These are phyloP conservation scores for Tortricodes alternella DNA, from an alignment of 2,888 invertebrate genomes.

Conservation along the genomic window DNA sequence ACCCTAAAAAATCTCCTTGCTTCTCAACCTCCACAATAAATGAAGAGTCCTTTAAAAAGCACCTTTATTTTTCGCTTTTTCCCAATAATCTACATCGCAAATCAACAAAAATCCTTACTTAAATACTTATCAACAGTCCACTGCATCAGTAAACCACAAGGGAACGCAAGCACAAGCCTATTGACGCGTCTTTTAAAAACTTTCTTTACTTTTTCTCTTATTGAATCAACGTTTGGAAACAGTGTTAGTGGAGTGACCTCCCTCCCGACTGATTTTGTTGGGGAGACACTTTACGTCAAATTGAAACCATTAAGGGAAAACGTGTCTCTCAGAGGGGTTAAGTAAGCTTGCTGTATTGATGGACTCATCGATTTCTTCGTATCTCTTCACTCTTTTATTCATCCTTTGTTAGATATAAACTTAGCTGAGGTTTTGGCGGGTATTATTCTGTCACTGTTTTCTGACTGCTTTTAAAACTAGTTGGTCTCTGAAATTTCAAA, in stretches of 20 bases:
- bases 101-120: background rate
- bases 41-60: too few species aligned
- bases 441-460: too few species aligned
- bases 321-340: conserved; percentile 55
- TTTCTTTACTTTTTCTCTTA: conserved; percentile 31
- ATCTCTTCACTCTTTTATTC: conserved; percentile 3
- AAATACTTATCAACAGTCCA: background rate
- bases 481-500: too few species aligned
- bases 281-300: conserved; percentile 56
- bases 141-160: conserved; percentile 4
- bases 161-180: conserved; percentile 5
- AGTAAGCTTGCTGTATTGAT: conserved; percentile 46
- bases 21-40: too few species aligned
- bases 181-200: conserved; percentile 24
- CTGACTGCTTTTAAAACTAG: too few species aligned
- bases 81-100: background rate
- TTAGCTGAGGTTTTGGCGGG: background rate
- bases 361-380: conserved; percentile 34
- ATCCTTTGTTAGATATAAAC: background rate
- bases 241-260: conserved; percentile 31
- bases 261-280: conserved; percentile 44
- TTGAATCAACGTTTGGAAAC: conserved; percentile 33
- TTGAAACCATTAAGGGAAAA: conserved; percentile 59
- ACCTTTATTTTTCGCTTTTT: too few species aligned
- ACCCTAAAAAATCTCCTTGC: too few species aligned